Conservation (phyloP, 2,797 vertebrate genomes). For the Enteromius treurensis region DNA sequence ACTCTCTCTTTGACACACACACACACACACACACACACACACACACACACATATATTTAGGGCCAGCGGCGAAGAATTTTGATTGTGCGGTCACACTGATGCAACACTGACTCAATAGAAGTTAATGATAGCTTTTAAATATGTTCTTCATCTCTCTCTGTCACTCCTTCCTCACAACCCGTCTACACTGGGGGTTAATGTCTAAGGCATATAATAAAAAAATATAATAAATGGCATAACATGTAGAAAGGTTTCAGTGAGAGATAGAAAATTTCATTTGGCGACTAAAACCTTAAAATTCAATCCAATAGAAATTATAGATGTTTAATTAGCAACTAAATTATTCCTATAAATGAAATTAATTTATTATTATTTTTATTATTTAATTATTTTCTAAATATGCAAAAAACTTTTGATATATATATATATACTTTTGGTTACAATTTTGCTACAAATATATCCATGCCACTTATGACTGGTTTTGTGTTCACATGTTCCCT, state of each 20-base stretch:
- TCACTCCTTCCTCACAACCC: not conserved
- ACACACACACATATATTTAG: not conserved
- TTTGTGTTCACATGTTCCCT: no score
- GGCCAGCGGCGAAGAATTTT: not conserved
- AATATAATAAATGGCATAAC: not conserved
- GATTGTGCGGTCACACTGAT: slow-evolving; percentile 23
- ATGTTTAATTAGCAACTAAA: not conserved
- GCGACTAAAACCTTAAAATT: not conserved
- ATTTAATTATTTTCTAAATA: not conserved
- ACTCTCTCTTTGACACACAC: not conserved
- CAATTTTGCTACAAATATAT: no score
- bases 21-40: not conserved
- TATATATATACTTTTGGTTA: not conserved
- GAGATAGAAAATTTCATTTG: not conserved
- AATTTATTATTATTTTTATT: not conserved
- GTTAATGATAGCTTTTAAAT: slow-evolving; percentile 34
- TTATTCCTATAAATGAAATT: not conserved
- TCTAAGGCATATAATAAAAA: not conserved
- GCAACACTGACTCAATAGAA: slow-evolving; percentile 38
- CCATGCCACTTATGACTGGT: no score
- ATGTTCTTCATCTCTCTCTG: not conserved
- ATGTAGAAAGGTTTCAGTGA: not conserved
- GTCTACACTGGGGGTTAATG: not conserved
- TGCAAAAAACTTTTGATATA: not conserved
- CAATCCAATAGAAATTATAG: not conserved